A percentile compares a stretch with the other conserved stretches of the same genome.
These are phyloP conservation scores for Nesoenas mayeri DNA, from an alignment of 2,113 vertebrate species.

Conservation along the genomic window DNA sequence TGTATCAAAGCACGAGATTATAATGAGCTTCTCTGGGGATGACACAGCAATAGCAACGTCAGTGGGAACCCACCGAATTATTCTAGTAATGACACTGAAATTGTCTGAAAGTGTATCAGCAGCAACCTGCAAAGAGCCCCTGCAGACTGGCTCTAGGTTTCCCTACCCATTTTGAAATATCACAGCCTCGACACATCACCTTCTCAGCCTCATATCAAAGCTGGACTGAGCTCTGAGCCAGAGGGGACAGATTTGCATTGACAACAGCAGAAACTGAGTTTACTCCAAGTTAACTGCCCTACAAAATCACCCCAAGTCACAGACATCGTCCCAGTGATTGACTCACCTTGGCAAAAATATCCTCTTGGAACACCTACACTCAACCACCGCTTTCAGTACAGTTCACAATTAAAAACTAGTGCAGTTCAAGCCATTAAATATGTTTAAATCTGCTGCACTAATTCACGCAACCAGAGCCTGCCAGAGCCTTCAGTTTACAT, in stretches of 20 bases:
- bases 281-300: not conserved
- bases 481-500: not conserved
- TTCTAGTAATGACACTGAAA: not conserved
- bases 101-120: not conserved
- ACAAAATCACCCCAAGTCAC: not conserved
- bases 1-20: not conserved
- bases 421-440: not conserved
- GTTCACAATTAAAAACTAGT: not conserved
- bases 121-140: not conserved
- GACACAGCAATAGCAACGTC: rapidly evolving
- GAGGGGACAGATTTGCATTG: not conserved
- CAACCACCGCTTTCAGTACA: not conserved
- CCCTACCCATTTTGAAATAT: not conserved
- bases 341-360: not conserved
- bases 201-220: not conserved
- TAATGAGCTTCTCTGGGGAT: not conserved
- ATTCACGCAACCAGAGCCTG: not conserved
- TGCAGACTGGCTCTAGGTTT: not conserved
- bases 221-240: not conserved
- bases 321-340: not conserved
- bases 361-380: not conserved
- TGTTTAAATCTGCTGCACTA: not conserved
- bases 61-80: not conserved
- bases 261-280: not conserved
- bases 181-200: not conserved